Evolutionary conservation across 1,140 invertebrate genomes (phyloP).

Genomic region (Probaryconus sp.): DNA sequence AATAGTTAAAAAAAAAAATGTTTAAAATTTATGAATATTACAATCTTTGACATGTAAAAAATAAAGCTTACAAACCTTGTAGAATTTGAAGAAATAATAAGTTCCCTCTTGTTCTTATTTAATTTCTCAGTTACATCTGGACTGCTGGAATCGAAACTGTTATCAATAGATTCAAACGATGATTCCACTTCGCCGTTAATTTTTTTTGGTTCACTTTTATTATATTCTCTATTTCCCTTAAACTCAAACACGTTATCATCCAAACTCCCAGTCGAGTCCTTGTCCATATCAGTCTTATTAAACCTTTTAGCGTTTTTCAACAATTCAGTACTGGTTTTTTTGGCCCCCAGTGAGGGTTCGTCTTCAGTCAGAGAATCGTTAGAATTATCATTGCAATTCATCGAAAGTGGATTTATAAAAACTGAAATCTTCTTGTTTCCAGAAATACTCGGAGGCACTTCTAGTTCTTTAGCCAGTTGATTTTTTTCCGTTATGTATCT

Average conservation of each 20-base stretch:
- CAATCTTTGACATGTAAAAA: neutral
- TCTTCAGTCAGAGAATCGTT: conserved; percentile 71
- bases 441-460: conserved; percentile 78
- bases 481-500: conserved; percentile 79
- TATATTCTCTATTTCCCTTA: conserved; percentile 65
- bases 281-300: conserved; percentile 70
- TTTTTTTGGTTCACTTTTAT: conserved; percentile 66
- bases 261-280: conserved; percentile 70
- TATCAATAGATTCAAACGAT: conserved; percentile 73
- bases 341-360: conserved; percentile 62
- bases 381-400: conserved; percentile 71
- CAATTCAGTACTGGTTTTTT: conserved; percentile 64
- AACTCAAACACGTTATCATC: conserved; percentile 75
- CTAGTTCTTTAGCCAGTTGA: conserved; percentile 78
- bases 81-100: conserved; percentile 64
- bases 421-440: conserved; percentile 78
- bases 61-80: conserved; percentile 17
- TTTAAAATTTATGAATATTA: no score
- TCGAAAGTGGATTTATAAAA: conserved; percentile 80
- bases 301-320: conserved; percentile 74
- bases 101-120: conserved; percentile 66
- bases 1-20: no score
- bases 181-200: conserved; percentile 71
- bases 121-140: conserved; percentile 66
- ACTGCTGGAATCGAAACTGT: conserved; percentile 74